phyloP scores from a whole-genome alignment of 2,888 invertebrate genomes.

The Hipparchia sbordonii region DNA sequence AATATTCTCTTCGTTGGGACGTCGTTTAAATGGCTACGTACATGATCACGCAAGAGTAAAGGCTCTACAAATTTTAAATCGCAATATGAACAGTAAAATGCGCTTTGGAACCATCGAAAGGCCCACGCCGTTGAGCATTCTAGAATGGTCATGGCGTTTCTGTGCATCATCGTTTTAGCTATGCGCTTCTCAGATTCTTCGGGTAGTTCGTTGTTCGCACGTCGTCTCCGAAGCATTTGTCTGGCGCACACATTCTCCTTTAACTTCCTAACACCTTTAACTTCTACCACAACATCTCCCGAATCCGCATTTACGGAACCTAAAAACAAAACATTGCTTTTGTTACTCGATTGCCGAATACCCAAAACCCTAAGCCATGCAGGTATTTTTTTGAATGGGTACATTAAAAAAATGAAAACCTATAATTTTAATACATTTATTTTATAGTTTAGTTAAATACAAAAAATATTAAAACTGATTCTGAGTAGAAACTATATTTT shows the following conservation, averaged over 20 bases:
- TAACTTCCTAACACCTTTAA: conserved; percentile 65
- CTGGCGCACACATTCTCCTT: conserved; percentile 73
- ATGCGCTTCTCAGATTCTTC: conserved; percentile 72
- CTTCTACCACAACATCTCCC: conserved; percentile 50
- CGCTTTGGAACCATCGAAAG: conserved; percentile 71
- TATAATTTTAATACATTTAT: conserved; percentile 17
- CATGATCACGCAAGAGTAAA: conserved; percentile 57
- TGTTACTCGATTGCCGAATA: conserved; percentile 33
- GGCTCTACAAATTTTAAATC: conserved; percentile 65
- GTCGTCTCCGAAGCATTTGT: conserved; percentile 71
- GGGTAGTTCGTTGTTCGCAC: conserved; percentile 71
- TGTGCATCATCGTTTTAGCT: conserved; percentile 73
- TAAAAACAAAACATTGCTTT: conserved; percentile 66
- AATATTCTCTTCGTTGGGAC: conserved; percentile 63
- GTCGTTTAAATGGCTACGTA: conserved; percentile 56
- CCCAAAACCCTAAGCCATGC: conserved; percentile 20
- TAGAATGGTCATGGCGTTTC: conserved; percentile 67
- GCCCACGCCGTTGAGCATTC: conserved; percentile 75
- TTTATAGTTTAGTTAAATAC: conserved; percentile 5
- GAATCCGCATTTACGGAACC: conserved; percentile 65
- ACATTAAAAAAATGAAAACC: neutral
- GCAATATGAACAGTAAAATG: conserved; percentile 73
- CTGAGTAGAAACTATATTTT: neutral
- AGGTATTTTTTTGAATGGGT: neutral
- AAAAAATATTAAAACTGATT: neutral